phyloP scores from a whole-genome alignment of 2,888 invertebrate species.

The Tortricodes alternella region DNA sequence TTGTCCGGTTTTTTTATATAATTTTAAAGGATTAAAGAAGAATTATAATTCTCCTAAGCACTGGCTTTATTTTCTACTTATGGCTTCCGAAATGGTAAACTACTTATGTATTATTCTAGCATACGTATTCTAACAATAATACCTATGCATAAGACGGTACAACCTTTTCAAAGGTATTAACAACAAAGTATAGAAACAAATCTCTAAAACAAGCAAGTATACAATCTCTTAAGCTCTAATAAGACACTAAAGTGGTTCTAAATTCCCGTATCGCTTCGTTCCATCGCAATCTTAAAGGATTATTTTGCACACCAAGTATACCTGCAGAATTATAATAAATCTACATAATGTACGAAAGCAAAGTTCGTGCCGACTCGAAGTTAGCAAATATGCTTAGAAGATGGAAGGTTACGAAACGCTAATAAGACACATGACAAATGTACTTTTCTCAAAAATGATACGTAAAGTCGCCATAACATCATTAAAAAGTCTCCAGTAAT shows the following conservation, averaged over 20 bases:
- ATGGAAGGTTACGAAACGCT: constrained; percentile 4
- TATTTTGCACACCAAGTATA: constrained; percentile 17
- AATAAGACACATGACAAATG: neutral
- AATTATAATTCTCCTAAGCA: too few relatives aligned
- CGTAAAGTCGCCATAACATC: too few relatives aligned
- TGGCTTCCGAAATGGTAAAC: too few relatives aligned
- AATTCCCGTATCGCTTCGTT: constrained; percentile 15
- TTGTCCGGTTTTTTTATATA: too few relatives aligned
- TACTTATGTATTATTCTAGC: too few relatives aligned
- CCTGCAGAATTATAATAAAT: constrained; percentile 29
- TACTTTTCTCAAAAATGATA: too few relatives aligned
- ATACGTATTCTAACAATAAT: too few relatives aligned
- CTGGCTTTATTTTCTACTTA: too few relatives aligned
- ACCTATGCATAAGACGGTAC: too few relatives aligned
- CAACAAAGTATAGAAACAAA: neutral
- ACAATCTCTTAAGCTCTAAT: constrained; percentile 19
- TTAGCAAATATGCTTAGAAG: constrained; percentile 6
- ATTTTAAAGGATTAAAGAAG: too few relatives aligned
- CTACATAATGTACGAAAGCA: constrained; percentile 24
- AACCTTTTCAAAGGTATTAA: neutral
- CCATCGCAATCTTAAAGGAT: constrained; percentile 11
- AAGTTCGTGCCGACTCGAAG: constrained; percentile 14
- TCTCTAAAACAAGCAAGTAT: neutral
- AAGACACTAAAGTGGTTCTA: constrained; percentile 24
- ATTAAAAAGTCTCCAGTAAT: too few relatives aligned